Evolutionary conservation across 2,113 vertebrate species (phyloP), one percentile per base, ranked within the genome.

Genomic region (Orthonyx spaldingii): DNA sequence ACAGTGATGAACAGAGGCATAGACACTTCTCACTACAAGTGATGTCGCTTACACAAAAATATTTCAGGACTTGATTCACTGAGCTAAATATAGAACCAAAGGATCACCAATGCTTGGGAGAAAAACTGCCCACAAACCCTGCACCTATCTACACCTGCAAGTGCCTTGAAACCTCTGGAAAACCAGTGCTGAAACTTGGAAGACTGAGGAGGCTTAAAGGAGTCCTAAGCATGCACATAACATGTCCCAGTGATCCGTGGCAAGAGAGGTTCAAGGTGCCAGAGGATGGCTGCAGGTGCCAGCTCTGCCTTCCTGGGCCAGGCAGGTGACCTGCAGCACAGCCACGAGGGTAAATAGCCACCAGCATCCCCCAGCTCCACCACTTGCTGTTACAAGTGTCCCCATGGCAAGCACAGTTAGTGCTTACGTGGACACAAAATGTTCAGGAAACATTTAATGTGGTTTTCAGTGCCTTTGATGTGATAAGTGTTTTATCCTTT

Each of bases 401-500:
- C 94, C 88, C 26, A 7, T 9, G 92, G 93, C 82, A 84, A 95
- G 59, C 3, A 16, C 22, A 60, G 64, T n/a, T 46, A 84, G 52
- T 53, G 71, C 92, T 84, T 64, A 92, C 0, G 7, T 78, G 96
- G 92, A 91, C 81, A 50, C 2, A 0, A 86, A 96, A 71, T 7
- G 56, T 64, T 92, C 66, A 47, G 93, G 85, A 95, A 96, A 88
- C 49, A 84, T 81, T 93, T 84, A 71, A 94, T 81, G 79, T 89
- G 88, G 90, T 88, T 88, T 88, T 76, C 83, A 81, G 75, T 0
- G 1, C 79, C 90, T 96, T 97, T 97, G 93, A 96, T 92, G 90
- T 87, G 85, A 74, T 96, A 96, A 96, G 83, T 89, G 90, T 75
- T 97, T 95, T 94, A 95, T 96, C 94, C 90, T 89, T 88, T 96